These are phyloP conservation scores for Drosophila funebris DNA, from an alignment of 1,140 invertebrate genomes.

Conservation along the genomic window DNA sequence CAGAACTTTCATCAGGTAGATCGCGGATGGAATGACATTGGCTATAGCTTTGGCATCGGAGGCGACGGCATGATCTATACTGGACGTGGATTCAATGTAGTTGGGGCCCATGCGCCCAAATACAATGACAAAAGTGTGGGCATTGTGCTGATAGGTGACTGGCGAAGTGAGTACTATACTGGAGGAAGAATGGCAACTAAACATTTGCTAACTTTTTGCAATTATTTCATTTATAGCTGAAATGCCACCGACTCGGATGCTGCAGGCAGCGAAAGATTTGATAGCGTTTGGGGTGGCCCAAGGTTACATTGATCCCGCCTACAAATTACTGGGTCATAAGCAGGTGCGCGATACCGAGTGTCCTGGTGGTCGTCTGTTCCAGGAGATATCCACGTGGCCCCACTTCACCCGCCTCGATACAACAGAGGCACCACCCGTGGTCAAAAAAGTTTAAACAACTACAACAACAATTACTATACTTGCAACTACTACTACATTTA, in stretches of 20 bases:
- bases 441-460: conserved; percentile 25
- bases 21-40: conserved; percentile 88
- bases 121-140: conserved; percentile 90
- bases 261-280: conserved; percentile 86
- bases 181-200: background rate
- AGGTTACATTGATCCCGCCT: conserved; percentile 86
- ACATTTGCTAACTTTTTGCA: background rate
- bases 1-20: conserved; percentile 86
- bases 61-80: conserved; percentile 90
- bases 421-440: conserved; percentile 18
- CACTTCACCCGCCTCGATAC: conserved; percentile 84
- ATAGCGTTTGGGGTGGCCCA: conserved; percentile 87
- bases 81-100: conserved; percentile 89
- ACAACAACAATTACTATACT: background rate
- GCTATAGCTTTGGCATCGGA: conserved; percentile 92
- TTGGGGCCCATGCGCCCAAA: conserved; percentile 89
- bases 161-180: conserved; percentile 84
- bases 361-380: conserved; percentile 87
- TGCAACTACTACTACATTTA: background rate
- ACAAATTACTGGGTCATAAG: conserved; percentile 88
- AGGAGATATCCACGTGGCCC: conserved; percentile 87
- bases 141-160: conserved; percentile 89
- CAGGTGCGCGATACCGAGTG: conserved; percentile 89
- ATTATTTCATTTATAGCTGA: conserved; percentile 83
- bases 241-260: conserved; percentile 86